Base-by-base conservation (phyloP, 2,797 vertebrate species). In the Garrulus glandarius region DNA sequence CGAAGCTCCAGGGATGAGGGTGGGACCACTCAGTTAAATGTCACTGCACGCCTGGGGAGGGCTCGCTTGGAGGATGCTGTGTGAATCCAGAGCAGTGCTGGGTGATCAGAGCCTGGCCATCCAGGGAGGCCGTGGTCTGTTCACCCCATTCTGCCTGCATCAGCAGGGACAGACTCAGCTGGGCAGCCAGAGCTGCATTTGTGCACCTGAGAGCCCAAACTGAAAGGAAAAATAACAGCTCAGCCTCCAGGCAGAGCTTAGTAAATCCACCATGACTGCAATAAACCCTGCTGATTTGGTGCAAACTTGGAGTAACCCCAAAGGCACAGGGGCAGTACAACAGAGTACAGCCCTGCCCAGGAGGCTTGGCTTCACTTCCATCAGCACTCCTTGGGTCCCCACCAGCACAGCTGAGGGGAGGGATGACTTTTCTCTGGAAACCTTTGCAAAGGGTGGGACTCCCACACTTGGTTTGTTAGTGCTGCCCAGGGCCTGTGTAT, bases 171-270 rank as follows among this genome's bases (percentile, higher is more conserved):
- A 43, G 55, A 12, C 63, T 59, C 65, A 56, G 65, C 59, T 3
- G 0, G 43, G 24, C 75, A 87, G 78, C 55, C 13, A 72, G 43
- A 72, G 52, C 75, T 53, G 56, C 64, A 20, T 79, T 80, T 59
- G 68, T 83, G 78, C 85, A 77, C 55, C 60, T 6, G n/a, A 93
- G 56, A 89, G 90, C 68, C 74, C 89, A 93, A 91, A 93, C 77
- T 92, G 80, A 93, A 96, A 81, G n/a, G 67, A 49, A 79, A 94
- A 88, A 79, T 55, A 83, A 68, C 63, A 94, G 91, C 63, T 94
- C 88, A 88, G 94, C 43, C 74, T 67, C 59, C 46, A 76, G 59
- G 55, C 89, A 91, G 53, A 43, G 81, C 70, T 75, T 15, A 39
- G n/a, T 53, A 87, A 96, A 84, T 80, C 82, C 43, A 79, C 47